Base-by-base conservation (phyloP, 2,888 invertebrate species). In the Lepidonotus clava region DNA sequence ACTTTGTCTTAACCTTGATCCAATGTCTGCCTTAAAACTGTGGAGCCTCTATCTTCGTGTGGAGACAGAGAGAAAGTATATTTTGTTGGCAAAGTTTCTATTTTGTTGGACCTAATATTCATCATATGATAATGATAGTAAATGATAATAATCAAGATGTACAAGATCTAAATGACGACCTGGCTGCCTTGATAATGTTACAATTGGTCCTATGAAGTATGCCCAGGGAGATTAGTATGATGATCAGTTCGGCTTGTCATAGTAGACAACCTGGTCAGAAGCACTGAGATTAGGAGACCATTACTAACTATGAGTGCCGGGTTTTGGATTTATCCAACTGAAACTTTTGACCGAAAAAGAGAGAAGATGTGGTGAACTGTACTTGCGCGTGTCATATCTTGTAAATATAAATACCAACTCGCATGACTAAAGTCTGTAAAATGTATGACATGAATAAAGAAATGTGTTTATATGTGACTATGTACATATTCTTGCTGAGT, bases 61-160 rank as follows among this genome's bases (percentile, higher is more conserved):
- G 32, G 80, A 80, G 80, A 41, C 21, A 28, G 80, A 80, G 80
- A 80, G 80, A 80, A 80, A 80, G 51, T 80, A 41, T 80, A 80
- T 80, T 80, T 80, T 80, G 80, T 80, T 80, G 80, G 80, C 80
- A 80, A 80, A 80, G 80, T 80, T 80, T 80, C 80, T 80, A 80
- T 80, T 80, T 80, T 80, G 80, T 80, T 80, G 80, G 51, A 80
- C 32, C 80, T 18, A 28, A 41, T 80, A 28, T 80, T 46, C n/a
- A 41, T 14, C 46, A 41, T 80, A 80, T 28, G 80, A 80, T 80
- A 71, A 14, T 71, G 71, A 38, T 38, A 36, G 38, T 38, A 71
- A 71, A 71, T 66, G 66, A 32, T 21, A 34, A 66, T 38, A 38
- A 71, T 71, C 36, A 36, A 36, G 36, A 71, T 71, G 71, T 71